Conservation (phyloP, 2,113 vertebrate genomes). For the Pteruthius melanotis region DNA sequence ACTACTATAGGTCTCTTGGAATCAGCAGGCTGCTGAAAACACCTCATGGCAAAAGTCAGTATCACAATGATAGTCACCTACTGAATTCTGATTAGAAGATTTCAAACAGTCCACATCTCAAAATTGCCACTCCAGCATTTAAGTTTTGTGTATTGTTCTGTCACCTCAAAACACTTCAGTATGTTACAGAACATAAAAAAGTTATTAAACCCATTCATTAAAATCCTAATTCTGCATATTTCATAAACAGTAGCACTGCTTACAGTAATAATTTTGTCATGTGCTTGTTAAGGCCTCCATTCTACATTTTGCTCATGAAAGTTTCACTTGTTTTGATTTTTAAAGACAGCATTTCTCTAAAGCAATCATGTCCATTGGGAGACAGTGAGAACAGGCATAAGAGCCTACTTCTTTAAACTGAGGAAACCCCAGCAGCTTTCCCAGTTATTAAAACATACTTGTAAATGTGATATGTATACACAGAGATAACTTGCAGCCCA, state of each 20-base stretch:
- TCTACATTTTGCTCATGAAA: neutral
- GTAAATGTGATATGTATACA: neutral
- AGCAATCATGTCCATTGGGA: neutral
- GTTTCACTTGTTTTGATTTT: neutral
- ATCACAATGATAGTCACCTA: rapidly evolving
- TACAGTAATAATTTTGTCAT: neutral
- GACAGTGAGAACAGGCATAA: neutral
- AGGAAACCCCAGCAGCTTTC: neutral
- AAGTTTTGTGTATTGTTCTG: neutral
- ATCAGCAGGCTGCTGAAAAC: neutral
- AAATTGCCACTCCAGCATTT: neutral
- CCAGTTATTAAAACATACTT: neutral
- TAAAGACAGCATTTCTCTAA: neutral
- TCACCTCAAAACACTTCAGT: neutral
- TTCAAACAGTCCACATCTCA: neutral
- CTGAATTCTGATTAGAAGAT: neutral
- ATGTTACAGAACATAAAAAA: neutral
- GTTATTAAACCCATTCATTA: neutral
- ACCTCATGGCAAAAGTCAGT: neutral
- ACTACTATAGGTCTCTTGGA: neutral
- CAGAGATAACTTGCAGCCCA: neutral
- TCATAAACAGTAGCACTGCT: neutral
- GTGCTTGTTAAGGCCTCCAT: neutral
- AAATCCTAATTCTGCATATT: neutral
- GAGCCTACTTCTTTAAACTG: neutral